These are phyloP conservation scores for Styela clava DNA, from an alignment of 23 tunicate species.

Conservation along the genomic window DNA sequence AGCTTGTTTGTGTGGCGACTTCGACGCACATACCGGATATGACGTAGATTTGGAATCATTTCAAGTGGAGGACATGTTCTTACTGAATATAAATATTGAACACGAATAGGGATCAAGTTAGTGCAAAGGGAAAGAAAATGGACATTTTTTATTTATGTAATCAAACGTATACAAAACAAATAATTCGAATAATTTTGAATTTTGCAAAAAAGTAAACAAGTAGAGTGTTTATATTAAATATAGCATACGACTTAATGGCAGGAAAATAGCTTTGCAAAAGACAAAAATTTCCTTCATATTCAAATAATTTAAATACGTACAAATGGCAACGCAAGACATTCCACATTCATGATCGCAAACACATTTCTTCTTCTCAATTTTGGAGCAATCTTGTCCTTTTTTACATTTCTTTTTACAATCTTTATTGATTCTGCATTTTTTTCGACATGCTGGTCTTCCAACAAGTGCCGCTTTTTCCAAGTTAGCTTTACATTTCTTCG, in stretches of 20 bases:
- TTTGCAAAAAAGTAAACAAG: too few relatives aligned
- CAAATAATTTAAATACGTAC: slow-evolving; percentile 24
- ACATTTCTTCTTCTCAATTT: slow-evolving; percentile 2
- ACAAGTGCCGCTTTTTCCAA: slow-evolving; percentile 2
- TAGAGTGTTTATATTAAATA: too few relatives aligned
- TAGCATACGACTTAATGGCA: too few relatives aligned
- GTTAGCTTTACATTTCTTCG: background rate
- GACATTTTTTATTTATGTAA: too few relatives aligned
- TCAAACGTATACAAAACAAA: too few relatives aligned
- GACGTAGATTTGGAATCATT: background rate
- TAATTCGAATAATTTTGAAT: too few relatives aligned
- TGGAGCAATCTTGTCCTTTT: slow-evolving; percentile 24
- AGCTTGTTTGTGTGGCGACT: background rate
- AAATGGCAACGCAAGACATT: slow-evolving; percentile 45
- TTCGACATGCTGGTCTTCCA: background rate
- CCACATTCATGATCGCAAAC: slow-evolving; percentile 58
- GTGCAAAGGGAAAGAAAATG: too few relatives aligned
- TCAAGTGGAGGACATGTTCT: slow-evolving; percentile 25
- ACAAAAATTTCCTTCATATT: too few relatives aligned
- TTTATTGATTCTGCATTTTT: slow-evolving; percentile 1
- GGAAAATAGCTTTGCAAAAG: too few relatives aligned
- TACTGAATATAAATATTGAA: too few relatives aligned
- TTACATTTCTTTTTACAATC: slow-evolving; percentile 22
- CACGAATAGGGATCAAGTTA: too few relatives aligned
- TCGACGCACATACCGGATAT: slow-evolving; percentile 26